Evolutionary conservation across 2,797 vertebrate species (phyloP).

Genomic region (Oryzias sinensis): DNA sequence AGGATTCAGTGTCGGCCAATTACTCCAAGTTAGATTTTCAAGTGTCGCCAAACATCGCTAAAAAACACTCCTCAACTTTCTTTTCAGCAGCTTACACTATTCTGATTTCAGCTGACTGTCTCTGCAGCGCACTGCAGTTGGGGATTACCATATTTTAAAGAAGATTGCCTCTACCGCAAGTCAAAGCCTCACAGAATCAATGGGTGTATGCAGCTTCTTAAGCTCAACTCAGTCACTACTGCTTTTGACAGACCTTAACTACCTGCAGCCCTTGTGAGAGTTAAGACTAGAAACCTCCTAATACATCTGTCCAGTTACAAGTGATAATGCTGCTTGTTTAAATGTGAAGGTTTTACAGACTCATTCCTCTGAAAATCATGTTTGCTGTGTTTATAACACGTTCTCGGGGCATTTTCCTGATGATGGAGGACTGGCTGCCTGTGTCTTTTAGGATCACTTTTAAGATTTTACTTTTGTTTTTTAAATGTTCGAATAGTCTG

Average conservation of each 20-base stretch:
- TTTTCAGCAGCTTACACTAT: conserved; percentile 56
- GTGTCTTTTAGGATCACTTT: too few relatives aligned
- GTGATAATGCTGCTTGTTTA: conserved; percentile 31
- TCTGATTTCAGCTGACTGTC: conserved; percentile 64
- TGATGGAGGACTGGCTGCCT: too few relatives aligned
- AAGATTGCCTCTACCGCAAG: conserved; percentile 57
- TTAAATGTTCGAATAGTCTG: too few relatives aligned
- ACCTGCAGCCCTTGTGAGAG: conserved; percentile 30
- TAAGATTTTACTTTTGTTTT: too few relatives aligned
- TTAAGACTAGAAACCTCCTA: conserved; percentile 36
- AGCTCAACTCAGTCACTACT: conserved; percentile 28
- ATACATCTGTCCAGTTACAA: conserved; percentile 27
- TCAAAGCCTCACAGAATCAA: conserved; percentile 37
- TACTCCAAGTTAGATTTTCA: conserved; percentile 54
- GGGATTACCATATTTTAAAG: conserved; percentile 78
- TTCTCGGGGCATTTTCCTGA: too few relatives aligned
- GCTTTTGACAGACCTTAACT: conserved; percentile 33
- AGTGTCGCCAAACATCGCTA: conserved; percentile 73
- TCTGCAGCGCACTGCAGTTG: conserved; percentile 46
- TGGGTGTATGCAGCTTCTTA: conserved; percentile 42
- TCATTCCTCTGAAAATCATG: conserved; percentile 21
- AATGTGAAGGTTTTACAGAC: conserved; percentile 31
- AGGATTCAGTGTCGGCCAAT: conserved; percentile 39
- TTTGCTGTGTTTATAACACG: conserved; percentile 18
- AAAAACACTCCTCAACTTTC: conserved; percentile 39